Evolutionary conservation across 2,888 invertebrate species (phyloP).

Genomic region (Lydus trimaculatus): DNA sequence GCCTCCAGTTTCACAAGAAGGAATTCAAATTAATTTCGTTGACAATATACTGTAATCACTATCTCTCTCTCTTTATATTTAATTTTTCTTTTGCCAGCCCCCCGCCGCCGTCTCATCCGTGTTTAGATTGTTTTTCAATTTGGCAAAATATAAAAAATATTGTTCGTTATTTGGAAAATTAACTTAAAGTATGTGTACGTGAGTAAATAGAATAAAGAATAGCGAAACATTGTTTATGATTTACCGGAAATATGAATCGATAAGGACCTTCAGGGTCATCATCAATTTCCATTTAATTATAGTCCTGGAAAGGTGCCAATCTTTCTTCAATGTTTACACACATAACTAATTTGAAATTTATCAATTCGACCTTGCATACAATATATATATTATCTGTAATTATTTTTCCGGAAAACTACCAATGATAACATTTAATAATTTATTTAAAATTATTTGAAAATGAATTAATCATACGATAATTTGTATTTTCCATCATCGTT

Average conservation of each 20-base stretch:
- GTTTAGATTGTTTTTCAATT: neutral
- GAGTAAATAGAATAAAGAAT: neutral
- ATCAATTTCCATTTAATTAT: slow-evolving; percentile 21
- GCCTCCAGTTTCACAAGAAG: slow-evolving; percentile 11
- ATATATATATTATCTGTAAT: slow-evolving; percentile 17
- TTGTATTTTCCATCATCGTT: neutral
- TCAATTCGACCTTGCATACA: slow-evolving; percentile 23
- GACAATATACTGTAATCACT: slow-evolving; percentile 5
- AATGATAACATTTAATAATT: slow-evolving; percentile 15
- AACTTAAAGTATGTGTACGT: neutral
- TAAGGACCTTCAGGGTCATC: slow-evolving; percentile 6
- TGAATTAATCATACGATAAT: slow-evolving; percentile 15
- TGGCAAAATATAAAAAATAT: neutral
- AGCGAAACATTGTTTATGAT: neutral
- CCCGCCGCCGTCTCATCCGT: neutral
- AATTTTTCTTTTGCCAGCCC: too few species aligned
- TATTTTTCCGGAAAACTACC: slow-evolving; percentile 21
- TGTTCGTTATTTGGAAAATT: neutral
- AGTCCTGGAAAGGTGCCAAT: slow-evolving; percentile 25
- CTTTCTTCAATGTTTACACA: slow-evolving; percentile 13
- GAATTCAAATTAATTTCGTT: slow-evolving; percentile 14
- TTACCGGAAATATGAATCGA: slow-evolving; percentile 12
- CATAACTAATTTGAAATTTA: slow-evolving; percentile 24
- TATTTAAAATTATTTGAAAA: slow-evolving; percentile 21
- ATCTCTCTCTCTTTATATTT: neutral